Evolutionary conservation across 2,888 invertebrate species (phyloP).

Genomic region (Tortrix viridana): DNA sequence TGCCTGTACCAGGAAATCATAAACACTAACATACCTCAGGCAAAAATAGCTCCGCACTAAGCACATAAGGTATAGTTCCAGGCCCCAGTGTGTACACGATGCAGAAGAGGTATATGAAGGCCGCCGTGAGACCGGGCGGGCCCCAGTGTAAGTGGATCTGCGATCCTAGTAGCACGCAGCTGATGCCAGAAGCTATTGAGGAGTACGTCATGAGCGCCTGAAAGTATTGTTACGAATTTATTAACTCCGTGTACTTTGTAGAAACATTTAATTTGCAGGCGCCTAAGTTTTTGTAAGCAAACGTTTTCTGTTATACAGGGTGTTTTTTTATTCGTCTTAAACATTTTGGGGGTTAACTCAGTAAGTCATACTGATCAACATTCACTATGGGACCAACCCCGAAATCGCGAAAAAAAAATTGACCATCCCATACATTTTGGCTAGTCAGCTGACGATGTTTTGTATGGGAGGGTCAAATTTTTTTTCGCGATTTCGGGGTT

Average conservation of each 20-base stretch:
- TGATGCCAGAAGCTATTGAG: conserved; percentile 47
- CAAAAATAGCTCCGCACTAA: conserved; percentile 59
- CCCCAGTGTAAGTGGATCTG: conserved; percentile 63
- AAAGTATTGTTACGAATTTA: conserved; percentile 1
- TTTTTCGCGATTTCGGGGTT: too few species aligned
- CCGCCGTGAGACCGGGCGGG: conserved; percentile 56
- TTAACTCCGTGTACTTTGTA: background rate
- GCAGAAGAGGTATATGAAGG: conserved; percentile 55
- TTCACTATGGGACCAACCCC: too few species aligned
- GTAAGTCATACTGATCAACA: too few species aligned
- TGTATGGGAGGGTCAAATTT: too few species aligned
- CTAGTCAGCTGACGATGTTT: too few species aligned
- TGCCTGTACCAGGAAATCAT: conserved; percentile 32
- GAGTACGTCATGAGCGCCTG: conserved; percentile 46
- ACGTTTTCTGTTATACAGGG: too few species aligned
- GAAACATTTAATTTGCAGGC: background rate
- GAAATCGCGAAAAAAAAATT: too few species aligned
- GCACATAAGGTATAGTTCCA: conserved; percentile 61
- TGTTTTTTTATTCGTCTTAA: too few species aligned
- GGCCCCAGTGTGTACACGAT: conserved; percentile 55
- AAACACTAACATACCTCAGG: conserved; percentile 56
- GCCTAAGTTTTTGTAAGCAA: background rate
- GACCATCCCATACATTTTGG: too few species aligned
- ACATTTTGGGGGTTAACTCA: too few species aligned
- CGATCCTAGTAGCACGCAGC: conserved; percentile 57